Conservation (phyloP, 2,797 vertebrate genomes). For the Natrix natrix region DNA sequence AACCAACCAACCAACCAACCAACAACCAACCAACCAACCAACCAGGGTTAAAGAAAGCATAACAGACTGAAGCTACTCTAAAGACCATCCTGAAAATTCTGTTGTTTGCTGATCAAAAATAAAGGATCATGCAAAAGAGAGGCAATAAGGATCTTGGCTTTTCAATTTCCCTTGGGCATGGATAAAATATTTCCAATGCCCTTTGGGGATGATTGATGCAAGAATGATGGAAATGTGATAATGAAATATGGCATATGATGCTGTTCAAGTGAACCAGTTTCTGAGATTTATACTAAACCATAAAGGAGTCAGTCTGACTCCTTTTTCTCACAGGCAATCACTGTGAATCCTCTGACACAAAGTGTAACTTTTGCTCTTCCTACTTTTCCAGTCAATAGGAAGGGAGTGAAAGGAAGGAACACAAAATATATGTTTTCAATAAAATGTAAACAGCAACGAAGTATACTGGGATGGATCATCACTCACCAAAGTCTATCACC, state of each 20-base stretch:
- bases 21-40: not conserved
- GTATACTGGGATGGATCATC: not conserved
- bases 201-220: not conserved
- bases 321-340: not conserved
- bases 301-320: not conserved
- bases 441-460: not conserved
- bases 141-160: not conserved
- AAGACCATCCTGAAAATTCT: not conserved
- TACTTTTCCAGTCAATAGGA: not conserved
- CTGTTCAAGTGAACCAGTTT: not conserved
- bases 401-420: not conserved
- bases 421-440: not conserved
- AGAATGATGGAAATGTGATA: not conserved
- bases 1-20: not conserved
- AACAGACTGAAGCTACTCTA: not conserved
- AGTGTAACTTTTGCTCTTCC: not conserved
- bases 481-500: not conserved
- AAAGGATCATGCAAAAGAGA: too few relatives aligned
- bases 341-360: not conserved
- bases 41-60: not conserved
- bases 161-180: not conserved
- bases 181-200: too few relatives aligned
- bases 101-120: not conserved
- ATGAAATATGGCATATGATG: not conserved
- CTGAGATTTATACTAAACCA: not conserved